Conservation (phyloP, 92 coral and sea anemone species). For the Umimayanthus kanabou region DNA sequence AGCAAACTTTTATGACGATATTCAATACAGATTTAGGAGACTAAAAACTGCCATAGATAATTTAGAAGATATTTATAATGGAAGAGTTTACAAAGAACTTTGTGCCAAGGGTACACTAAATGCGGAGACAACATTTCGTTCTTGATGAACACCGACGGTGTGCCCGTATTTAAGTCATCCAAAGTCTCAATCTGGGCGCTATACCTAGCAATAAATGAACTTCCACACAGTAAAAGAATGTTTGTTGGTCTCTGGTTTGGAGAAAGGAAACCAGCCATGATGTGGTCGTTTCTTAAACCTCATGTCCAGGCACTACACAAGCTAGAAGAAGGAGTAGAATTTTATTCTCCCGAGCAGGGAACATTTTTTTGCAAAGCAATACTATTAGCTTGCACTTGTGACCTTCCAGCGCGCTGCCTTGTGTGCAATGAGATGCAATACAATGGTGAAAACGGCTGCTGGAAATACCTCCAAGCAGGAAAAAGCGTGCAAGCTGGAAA, state of each 20-base stretch:
- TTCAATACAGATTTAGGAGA: constrained; percentile 60
- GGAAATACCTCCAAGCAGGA: constrained; percentile 71
- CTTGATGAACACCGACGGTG: constrained; percentile 66
- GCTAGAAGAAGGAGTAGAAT: constrained; percentile 63
- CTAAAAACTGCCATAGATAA: constrained; percentile 31
- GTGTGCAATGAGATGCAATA: constrained; percentile 71
- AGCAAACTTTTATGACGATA: constrained; percentile 49
- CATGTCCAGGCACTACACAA: constrained; percentile 34
- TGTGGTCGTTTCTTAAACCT: constrained; percentile 67
- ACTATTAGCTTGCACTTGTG: constrained; percentile 48
- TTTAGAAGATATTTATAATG: constrained; percentile 66
- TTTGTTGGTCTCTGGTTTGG: constrained; percentile 81
- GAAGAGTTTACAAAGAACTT: constrained; percentile 58
- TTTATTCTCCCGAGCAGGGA: constrained; percentile 55
- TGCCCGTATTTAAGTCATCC: constrained; percentile 79
- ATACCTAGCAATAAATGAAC: constrained; percentile 62
- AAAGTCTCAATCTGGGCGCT: constrained; percentile 76
- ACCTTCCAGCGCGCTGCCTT: constrained; percentile 71
- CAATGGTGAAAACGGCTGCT: constrained; percentile 69
- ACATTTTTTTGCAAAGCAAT: constrained; percentile 54
- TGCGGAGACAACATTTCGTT: constrained; percentile 60
- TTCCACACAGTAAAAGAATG: constrained; percentile 53
- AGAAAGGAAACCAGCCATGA: constrained; percentile 63
- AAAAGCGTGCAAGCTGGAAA: constrained; percentile 52
- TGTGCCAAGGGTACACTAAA: constrained; percentile 42